Evolutionary conservation across 2,113 vertebrate species (phyloP), one percentile per base, ranked within the genome.

Genomic region (Microcebus murinus): DNA sequence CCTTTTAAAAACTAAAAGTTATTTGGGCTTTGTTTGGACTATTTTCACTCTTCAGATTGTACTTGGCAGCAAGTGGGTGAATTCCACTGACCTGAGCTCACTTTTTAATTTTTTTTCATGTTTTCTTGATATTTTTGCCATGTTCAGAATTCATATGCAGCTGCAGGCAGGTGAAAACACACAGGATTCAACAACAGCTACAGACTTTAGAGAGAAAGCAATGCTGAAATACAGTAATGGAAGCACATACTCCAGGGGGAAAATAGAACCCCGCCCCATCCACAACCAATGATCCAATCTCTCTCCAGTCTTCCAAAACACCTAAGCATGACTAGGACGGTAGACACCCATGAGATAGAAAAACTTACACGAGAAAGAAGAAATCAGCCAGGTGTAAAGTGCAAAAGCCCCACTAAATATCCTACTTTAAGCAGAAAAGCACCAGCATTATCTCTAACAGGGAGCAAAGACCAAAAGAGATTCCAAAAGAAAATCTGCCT

Each of bases 121-220:
- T 97, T 97, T 96, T 98, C 95, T 83, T 91, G 85, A 82, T 94
- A 85, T 85, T 92, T 96, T 84, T 79, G 52, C 85, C 84, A 77
- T 0, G 1, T 59, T 97, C 5, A n/a, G 1, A 4, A 90, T 94
- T 84, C 36, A 67, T 6, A 50, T 10, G 48, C 81, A 88, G 96
- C 87, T 88, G 25, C 59, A 89, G 90, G 96, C 90, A 90, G 94
- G 92, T 96, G 94, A 91, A 94, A 9, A 91, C 15, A 79, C 67
- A 70, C 27, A 87, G 59, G 36, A 94, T 63, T 95, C 61, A 70
- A 50, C 45, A 63, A 68, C 55, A 55, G 20, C 23, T 14, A 42
- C 10, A 79, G 34, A 68, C 79, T 20, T n/a, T 21, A 57, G 63
- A 1, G 79, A 79, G 11, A 0, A 92, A 52, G 42, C 34, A 85